These are phyloP conservation scores for Cynoglossus semilaevis DNA, from an alignment of 2,113 vertebrate genomes.

Conservation along the genomic window DNA sequence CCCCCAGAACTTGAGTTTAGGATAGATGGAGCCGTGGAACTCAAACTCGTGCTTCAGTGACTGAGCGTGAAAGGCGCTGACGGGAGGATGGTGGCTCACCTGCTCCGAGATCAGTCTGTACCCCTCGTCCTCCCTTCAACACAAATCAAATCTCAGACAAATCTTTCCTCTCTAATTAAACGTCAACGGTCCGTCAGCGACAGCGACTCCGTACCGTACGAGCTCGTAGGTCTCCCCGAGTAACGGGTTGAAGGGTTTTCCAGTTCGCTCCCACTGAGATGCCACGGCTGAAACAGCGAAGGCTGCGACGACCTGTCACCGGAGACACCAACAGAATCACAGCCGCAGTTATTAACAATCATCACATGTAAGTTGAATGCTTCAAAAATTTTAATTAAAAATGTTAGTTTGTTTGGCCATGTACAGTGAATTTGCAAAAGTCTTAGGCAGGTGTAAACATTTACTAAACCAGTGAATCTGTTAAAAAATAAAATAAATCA, in stretches of 20 bases:
- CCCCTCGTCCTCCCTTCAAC: constrained; percentile 85
- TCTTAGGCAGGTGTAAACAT: too few species aligned
- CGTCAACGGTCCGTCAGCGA: too few species aligned
- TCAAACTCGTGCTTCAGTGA: constrained; percentile 88
- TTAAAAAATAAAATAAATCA: too few species aligned
- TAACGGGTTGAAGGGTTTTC: constrained; percentile 96
- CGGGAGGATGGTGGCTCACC: constrained; percentile 94
- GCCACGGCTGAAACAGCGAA: constrained; percentile 95
- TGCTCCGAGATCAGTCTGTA: constrained; percentile 94
- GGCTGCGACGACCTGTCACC: constrained; percentile 85
- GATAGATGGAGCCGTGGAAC: constrained; percentile 96
- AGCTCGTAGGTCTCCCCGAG: constrained; percentile 95
- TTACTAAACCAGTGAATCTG: too few species aligned
- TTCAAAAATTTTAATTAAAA: too few species aligned
- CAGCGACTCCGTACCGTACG: constrained; percentile 75
- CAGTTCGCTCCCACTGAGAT: constrained; percentile 97
- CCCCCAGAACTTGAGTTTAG: constrained; percentile 97
- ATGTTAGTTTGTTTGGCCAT: too few species aligned
- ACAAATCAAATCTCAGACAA: not conserved
- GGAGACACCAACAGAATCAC: constrained; percentile 1
- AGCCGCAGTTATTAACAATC: not conserved
- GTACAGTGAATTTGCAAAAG: too few species aligned
- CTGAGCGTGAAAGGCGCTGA: constrained; percentile 93
- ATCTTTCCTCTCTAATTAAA: too few species aligned
- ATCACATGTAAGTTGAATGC: too few species aligned